These are phyloP conservation scores for Halisarca cf. caerulea DNA, from an alignment of 37 sponge, comb jelly and placozoan genomes.

Conservation along the genomic window DNA sequence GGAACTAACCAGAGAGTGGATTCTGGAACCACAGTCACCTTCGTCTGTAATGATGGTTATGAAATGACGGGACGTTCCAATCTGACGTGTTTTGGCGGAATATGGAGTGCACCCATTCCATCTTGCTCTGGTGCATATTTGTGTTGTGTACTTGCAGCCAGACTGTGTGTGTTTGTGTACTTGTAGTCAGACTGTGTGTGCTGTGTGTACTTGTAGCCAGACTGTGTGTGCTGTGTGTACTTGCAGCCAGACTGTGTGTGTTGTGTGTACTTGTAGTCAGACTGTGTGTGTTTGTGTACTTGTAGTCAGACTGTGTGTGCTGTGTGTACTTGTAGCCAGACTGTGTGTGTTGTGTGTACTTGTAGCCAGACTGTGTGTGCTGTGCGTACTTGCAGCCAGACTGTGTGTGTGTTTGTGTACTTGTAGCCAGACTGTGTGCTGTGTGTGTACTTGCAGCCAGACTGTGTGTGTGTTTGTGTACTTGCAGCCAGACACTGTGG, in stretches of 20 bases:
- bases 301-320: not conserved
- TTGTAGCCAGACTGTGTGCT: too few relatives aligned
- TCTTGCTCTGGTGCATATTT: not conserved
- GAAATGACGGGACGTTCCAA: not conserved
- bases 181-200: not conserved
- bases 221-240: conserved; percentile 1
- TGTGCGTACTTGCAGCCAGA: too few relatives aligned
- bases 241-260: not conserved
- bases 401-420: too few relatives aligned
- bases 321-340: too few relatives aligned
- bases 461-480: too few relatives aligned
- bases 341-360: too few relatives aligned
- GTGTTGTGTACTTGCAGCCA: not conserved
- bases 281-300: not conserved
- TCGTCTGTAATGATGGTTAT: not conserved
- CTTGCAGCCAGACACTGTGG: too few relatives aligned
- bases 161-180: not conserved
- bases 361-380: too few relatives aligned
- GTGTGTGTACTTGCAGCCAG: too few relatives aligned
- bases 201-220: not conserved
- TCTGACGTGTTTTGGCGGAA: not conserved
- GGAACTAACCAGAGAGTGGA: too few relatives aligned
- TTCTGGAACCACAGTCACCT: not conserved
- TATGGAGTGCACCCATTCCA: not conserved
- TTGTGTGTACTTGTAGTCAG: not conserved